Evolutionary conservation across 1,140 invertebrate genomes (phyloP), one percentile per base, ranked within the genome.

Genomic region (Holcopasites calliopsidis): DNA sequence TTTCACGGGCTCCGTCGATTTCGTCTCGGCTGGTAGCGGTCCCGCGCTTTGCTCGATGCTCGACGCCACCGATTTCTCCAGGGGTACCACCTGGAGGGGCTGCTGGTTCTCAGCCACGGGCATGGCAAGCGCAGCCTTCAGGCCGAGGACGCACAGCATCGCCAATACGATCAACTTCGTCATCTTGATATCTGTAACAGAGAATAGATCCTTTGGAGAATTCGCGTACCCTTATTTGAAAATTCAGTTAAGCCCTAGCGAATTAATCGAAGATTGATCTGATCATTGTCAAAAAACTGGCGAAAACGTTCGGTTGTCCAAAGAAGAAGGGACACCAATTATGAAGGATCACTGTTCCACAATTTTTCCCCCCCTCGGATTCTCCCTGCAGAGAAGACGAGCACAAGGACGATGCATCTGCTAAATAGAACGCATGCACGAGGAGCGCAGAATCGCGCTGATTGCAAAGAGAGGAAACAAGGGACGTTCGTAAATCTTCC

Each of bases 111-210:
- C 87, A 7, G 85, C 85, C 10, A 92, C 84, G 21, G 90, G 91
- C 89, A 89, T 91, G 1, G 80, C 73, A 7, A 64, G 11, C 3
- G 86, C 77, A 49, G 70, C 76, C 47, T 85, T 81, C 18, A 87
- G 74, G 55, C 85, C 84, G 58, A 90, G n/a, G 4, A 88, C 72
- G 81, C 87, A 88, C 23, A 91, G 44, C 79, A 85, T 77, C 49
- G 85, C 72, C 74, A 76, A 68, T 65, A 91, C 62, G n/a, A 85
- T 31, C 68, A 87, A 44, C 80, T 90, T 90, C 74, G 81, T 64
- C 86, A 88, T 90, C 64, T 71, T 87, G 80, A 64, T 82, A 80
- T 75, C 88, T 89, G 82, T 0, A 28, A 28, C 11, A 38, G n/a
- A 8, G 44, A 64, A 55, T 26, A n/a, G 11, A 47, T 7, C 2